phyloP scores from a whole-genome alignment of 2,113 vertebrate genomes.

The Tyto alba region DNA sequence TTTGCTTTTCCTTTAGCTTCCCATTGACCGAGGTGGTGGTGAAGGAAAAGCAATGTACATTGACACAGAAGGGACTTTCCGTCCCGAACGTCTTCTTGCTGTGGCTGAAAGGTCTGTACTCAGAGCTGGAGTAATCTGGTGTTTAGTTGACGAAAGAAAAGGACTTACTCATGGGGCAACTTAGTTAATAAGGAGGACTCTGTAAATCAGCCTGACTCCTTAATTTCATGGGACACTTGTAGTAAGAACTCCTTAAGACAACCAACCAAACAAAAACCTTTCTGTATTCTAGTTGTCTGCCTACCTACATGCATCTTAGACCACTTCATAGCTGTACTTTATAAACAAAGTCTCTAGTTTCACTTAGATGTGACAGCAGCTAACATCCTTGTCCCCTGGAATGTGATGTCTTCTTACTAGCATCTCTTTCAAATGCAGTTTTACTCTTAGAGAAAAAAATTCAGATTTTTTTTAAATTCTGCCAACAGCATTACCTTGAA shows the following conservation, averaged over 20 bases:
- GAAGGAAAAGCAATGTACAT: slow-evolving; percentile 99
- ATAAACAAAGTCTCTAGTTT: neutral
- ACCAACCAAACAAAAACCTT: neutral
- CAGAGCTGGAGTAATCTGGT: neutral
- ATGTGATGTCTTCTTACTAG: neutral
- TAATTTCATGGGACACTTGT: neutral
- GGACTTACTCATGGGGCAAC: neutral
- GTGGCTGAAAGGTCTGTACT: slow-evolving; percentile 91
- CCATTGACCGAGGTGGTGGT: slow-evolving; percentile 92
- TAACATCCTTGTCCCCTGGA: neutral
- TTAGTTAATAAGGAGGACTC: neutral
- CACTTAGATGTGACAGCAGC: neutral
- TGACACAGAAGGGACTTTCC: slow-evolving; percentile 95
- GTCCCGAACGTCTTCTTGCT: slow-evolving; percentile 91
- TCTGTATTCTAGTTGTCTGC: neutral
- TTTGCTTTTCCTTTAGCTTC: slow-evolving; percentile 74
- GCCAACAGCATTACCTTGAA: neutral
- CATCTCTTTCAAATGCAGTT: neutral
- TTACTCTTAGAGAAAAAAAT: neutral
- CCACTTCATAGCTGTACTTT: neutral
- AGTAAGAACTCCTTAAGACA: neutral
- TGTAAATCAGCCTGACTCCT: neutral
- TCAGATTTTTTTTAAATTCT: neutral
- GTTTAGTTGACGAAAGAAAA: neutral
- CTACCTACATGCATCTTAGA: no score